phyloP scores from a whole-genome alignment of 30 jellyfish, hydroid and myxozoan genomes.

The Aurelia sp. region DNA sequence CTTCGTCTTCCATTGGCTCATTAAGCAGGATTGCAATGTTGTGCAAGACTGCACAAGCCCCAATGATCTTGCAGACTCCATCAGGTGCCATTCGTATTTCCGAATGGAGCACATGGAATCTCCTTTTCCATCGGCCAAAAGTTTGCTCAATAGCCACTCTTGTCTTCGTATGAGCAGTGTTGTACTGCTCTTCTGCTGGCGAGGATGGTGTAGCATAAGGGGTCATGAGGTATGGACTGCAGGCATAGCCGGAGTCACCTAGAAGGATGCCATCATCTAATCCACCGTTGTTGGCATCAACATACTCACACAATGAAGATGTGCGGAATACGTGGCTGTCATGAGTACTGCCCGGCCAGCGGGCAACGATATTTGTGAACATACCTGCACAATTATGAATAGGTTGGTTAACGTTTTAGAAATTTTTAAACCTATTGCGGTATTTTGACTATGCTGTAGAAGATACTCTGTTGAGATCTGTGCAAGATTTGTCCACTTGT shows the following conservation, averaged over 20 bases:
- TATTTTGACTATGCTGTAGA: no score
- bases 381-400: no score
- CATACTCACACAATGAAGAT: not conserved
- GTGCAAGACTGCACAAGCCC: not conserved
- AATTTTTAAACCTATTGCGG: no score
- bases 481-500: no score
- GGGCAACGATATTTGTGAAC: no score
- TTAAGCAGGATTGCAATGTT: no score
- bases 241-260: slow-evolving; percentile 20
- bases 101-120: slow-evolving; percentile 18
- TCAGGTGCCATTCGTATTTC: slow-evolving; percentile 18
- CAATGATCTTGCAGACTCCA: slow-evolving; percentile 1
- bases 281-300: not conserved
- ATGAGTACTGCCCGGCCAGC: no score
- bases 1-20: no score
- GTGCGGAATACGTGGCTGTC: no score
- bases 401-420: no score
- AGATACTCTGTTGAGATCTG: no score
- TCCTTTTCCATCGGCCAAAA: slow-evolving; percentile 13
- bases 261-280: slow-evolving; percentile 17
- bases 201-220: slow-evolving; percentile 11
- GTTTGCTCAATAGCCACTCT: slow-evolving; percentile 8
- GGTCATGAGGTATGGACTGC: slow-evolving; percentile 22
- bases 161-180: slow-evolving; percentile 11
- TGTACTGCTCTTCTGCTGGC: not conserved